Evolutionary conservation across 2,888 invertebrate genomes (phyloP), one percentile per base, ranked within the genome.

Genomic region (Hecatera dysodea): DNA sequence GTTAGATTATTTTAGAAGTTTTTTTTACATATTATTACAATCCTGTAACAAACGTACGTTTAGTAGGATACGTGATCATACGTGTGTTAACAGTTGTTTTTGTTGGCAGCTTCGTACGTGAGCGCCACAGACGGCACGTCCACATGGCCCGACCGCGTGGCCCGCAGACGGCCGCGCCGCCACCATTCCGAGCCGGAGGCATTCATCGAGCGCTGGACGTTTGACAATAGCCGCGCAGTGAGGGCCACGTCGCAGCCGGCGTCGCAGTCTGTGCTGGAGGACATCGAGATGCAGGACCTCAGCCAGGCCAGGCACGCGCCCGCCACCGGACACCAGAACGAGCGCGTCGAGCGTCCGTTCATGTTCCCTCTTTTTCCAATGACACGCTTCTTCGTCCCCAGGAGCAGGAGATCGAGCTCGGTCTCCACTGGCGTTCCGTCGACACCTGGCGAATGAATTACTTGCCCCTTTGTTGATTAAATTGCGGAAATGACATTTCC

Each of bases 181-280:
- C 84, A 80, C 6, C 81, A 84, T 44, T 81, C 84, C 7, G 86
- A 87, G 24, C 75, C 85, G 6, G 86, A 87, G 24, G 75, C 85
- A 3, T 86, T 82, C 85, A 88, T 92, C 67, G 78, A 77, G n/a
- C 87, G 90, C 0, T 93, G 93, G 93, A 91, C 82, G 3, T 91
- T 91, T 76, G 88, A 92, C 84, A 92, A 91, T 86, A 87, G 80
- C 59, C 88, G 90, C 0, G 87, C 88, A 36, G 69, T 77, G 15
- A 24, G 39, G 8, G 7, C 11, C 1, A 24, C 5, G 8, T 19
- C 42, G 0, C 39, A 5, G 29, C 36, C 27, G 12, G 24, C 9
- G 6, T 17, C 27, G 12, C 33, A 11, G 6, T 19, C 53, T 56
- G 7, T 17, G n/a, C 2, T 22, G 19, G 29, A 42, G 11, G 33